Conservation (phyloP, 2,113 vertebrate species). For the Smithornis capensis region DNA sequence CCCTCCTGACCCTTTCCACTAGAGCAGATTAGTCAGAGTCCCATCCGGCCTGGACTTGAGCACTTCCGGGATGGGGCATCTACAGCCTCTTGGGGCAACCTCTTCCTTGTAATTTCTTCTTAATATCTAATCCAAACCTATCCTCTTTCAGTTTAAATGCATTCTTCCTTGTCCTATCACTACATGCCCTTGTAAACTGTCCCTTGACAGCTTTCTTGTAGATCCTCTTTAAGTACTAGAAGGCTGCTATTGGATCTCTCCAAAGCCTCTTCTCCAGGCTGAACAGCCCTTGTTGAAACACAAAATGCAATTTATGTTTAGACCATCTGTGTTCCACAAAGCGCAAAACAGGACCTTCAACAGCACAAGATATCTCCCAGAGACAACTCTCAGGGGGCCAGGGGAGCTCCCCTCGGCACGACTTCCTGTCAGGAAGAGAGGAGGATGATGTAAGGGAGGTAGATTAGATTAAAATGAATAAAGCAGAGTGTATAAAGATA, state of each 20-base stretch:
- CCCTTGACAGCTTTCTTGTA: not conserved
- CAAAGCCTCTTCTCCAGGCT: not conserved
- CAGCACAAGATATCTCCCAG: not conserved
- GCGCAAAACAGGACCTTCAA: not conserved
- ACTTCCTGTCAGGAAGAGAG: slow-evolving; percentile 8
- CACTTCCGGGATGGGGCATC: not conserved
- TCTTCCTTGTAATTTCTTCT: not conserved
- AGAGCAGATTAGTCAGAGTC: not conserved
- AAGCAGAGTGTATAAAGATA: not conserved
- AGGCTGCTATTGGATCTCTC: not conserved
- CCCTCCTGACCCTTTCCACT: not conserved
- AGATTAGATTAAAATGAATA: slow-evolving; percentile 48
- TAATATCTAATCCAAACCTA: not conserved
- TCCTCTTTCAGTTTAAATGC: not conserved
- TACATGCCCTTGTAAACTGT: not conserved
- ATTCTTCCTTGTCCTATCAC: not conserved
- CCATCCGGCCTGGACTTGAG: not conserved
- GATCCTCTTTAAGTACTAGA: not conserved
- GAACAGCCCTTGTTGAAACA: not conserved
- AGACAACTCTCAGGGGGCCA: not conserved
- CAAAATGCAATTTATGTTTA: not conserved
- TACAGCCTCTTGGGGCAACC: not conserved
- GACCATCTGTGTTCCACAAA: not conserved
- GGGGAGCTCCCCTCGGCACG: not conserved
- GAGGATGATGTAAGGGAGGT: slow-evolving; percentile 33